Base-by-base conservation (phyloP, 2,888 invertebrate genomes). In the Plagodis dolabraria region DNA sequence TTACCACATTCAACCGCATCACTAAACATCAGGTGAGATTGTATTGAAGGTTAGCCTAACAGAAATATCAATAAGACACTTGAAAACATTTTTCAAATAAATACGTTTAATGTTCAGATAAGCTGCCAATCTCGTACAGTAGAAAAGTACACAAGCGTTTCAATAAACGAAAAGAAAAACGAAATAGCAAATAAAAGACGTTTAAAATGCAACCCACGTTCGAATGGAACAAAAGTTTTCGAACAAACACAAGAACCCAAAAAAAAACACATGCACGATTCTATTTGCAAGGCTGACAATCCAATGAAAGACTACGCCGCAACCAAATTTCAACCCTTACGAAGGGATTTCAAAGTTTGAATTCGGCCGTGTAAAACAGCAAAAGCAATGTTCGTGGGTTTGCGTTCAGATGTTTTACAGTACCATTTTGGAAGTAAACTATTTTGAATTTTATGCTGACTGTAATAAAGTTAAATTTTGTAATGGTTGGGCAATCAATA, bases 161-260 rank as follows among this genome's bases (percentile, higher is more conserved):
- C 42, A 42, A 42, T 42, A 43, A 43, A 43, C 43, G 6, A 43
- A 59, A 59, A 43, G 33, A 47, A 53, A 59, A 33, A 12, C 50
- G 38, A 55, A 53, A 54, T 8, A 35, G 8, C 47, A 43, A 51
- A 54, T 47, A 55, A 33, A 45, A 44, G 51, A 55, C 51, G 51
- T 52, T 60, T 47, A 60, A 48, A 56, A 60, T 56, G 56, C 60
- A 60, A 33, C 56, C 46, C 60, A 7, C 52, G 56, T 49, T 45
- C 36, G 12, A 35, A 36, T 48, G 22, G 22, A 22, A 22, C 22
- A 60, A 60, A 60, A 55, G 55, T 51, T 65, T 63, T 46, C 57
- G 12, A 72, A 70, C 71, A 75, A 74, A 76, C 76, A 72, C 69
- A 64, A 71, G 64, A 72, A 71, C 73, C 66, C 63, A 64, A 75